Conservation (phyloP, 2,888 invertebrate genomes). For the Tinea pellionella region DNA sequence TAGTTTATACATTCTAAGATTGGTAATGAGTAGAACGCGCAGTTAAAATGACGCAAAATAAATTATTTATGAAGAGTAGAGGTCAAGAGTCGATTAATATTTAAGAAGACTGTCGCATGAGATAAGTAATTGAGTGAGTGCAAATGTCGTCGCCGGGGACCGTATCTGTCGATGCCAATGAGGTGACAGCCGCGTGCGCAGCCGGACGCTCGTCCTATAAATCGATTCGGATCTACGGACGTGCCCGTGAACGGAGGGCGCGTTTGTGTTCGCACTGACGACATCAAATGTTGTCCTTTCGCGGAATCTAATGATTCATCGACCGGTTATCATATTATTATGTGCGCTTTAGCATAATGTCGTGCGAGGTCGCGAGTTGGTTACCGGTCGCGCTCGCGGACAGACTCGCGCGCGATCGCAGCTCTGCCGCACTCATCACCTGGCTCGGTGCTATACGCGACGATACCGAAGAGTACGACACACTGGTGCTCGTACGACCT, state of each 20-base stretch:
- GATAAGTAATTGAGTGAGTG: conserved; percentile 61
- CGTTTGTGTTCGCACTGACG: conserved; percentile 3
- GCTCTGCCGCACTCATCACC: conserved; percentile 48
- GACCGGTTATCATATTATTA: conserved; percentile 58
- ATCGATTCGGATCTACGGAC: conserved; percentile 19
- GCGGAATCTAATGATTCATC: conserved; percentile 59
- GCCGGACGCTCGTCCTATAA: conserved; percentile 2
- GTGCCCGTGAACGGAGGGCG: conserved; percentile 18
- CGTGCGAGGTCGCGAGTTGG: conserved; percentile 60
- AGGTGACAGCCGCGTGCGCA: conserved; percentile 3
- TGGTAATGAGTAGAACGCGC: background rate
- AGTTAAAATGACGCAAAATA: background rate
- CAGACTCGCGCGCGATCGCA: conserved; percentile 42
- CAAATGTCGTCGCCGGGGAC: conserved; percentile 51
- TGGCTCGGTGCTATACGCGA: conserved; percentile 52
- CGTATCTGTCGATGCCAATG: background rate
- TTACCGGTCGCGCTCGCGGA: conserved; percentile 59
- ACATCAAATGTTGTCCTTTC: conserved; percentile 22
- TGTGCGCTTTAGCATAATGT: conserved; percentile 33
- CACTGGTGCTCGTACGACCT: conserved; percentile 28
- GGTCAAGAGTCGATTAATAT: conserved; percentile 26
- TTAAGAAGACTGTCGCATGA: conserved; percentile 37
- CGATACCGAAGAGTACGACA: conserved; percentile 57
- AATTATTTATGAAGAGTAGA: background rate
- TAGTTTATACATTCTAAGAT: background rate